Conservation (phyloP, 2,888 invertebrate species). For the Drosophila kanekoi region DNA sequence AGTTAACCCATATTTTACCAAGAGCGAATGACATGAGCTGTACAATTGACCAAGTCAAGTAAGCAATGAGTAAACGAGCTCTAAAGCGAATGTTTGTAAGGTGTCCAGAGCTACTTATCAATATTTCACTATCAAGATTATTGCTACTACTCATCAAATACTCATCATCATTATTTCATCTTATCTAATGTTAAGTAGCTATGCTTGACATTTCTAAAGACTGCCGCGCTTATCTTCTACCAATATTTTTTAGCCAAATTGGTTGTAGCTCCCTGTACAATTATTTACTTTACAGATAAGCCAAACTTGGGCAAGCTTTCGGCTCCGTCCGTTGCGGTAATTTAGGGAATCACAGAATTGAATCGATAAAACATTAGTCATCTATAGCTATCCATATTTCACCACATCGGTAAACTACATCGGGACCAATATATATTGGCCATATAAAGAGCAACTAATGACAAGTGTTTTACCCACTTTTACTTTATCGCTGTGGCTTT, state of each 20-base stretch:
- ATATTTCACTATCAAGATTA: too few species aligned
- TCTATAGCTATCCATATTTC: constrained; percentile 41
- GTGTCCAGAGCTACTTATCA: too few species aligned
- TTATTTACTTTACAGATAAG: constrained; percentile 1
- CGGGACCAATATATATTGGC: constrained; percentile 4
- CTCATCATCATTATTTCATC: neutral
- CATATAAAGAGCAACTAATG: constrained; percentile 16
- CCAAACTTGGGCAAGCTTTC: neutral
- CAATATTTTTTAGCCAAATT: constrained; percentile 16
- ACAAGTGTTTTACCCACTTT: constrained; percentile 35
- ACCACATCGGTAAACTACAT: constrained; percentile 30
- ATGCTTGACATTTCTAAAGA: constrained; percentile 22
- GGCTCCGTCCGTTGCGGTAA: neutral
- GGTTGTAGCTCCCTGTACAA: neutral
- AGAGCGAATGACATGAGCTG: too few species aligned
- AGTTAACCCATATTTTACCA: neutral
- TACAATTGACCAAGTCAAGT: too few species aligned
- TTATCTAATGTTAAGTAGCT: constrained; percentile 39
- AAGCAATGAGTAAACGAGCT: too few species aligned
- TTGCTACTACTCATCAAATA: too few species aligned
- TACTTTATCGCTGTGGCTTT: constrained; percentile 33
- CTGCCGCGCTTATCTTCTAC: constrained; percentile 22
- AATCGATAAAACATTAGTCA: constrained; percentile 46
- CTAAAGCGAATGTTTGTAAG: too few species aligned
- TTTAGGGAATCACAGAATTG: constrained; percentile 34